Evolutionary conservation across 2,113 vertebrate species (phyloP), one percentile per base, ranked within the genome.

Genomic region (Catharus fuscescens): DNA sequence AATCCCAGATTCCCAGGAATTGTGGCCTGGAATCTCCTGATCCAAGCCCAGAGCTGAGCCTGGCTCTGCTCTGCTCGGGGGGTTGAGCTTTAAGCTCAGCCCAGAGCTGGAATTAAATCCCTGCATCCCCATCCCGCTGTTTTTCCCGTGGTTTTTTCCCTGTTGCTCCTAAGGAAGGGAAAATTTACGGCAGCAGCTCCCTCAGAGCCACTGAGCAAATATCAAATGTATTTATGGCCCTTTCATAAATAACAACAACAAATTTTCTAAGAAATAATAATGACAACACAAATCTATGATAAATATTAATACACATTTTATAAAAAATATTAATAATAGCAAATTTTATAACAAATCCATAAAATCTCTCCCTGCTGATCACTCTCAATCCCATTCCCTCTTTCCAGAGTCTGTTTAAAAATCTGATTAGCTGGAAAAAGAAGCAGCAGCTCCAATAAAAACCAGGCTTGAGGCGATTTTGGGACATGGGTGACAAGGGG

Each of bases 361-460:
- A 2, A 1, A 42, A 36, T 6, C 31, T 18, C 54, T 26, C 60
- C 1, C 1, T 15, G 25, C 70, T 42, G 20, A 18, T 2, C 6
- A 3, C 25, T 10, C 42, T 12, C 31, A 6, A 31, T 12, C 44
- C 16, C 21, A 3, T 14, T 15, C 18, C 3, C 6, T 4, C 34
- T 6, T 50, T 19, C 65, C 20, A 36, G 34, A 57, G 10, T 5
- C 54, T 6, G 0, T 6, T 10, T 29, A 5, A 48, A 72, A 57
- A 52, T 8, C 18, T 1, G 17, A 9, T 32, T 4, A 2, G 4
- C n/a, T 19, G 32, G 60, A 8, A 53, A 44, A 56, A 34, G 50
- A 9, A 60, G 16, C 4, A 3, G 3, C 9, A 4, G 0, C 4
- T 14, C 47, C 10, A 4, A 38, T 4, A 4, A 17, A 32, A 48